Conservation (phyloP, 2,888 invertebrate species). For the Phortica okadai region DNA sequence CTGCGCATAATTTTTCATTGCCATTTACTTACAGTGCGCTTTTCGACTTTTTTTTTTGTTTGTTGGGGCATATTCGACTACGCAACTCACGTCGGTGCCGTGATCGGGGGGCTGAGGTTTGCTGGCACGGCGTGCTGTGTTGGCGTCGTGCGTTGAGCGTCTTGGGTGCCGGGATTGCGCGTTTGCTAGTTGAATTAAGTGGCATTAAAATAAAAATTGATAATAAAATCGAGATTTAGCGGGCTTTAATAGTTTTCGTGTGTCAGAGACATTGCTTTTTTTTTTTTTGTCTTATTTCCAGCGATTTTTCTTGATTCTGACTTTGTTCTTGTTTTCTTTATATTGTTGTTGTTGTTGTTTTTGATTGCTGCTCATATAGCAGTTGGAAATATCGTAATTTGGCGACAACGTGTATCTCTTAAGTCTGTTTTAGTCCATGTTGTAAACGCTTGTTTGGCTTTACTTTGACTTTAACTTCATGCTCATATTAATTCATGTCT, state of each 20-base stretch:
- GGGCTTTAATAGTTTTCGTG: slow-evolving; percentile 19
- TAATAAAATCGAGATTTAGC: slow-evolving; percentile 24
- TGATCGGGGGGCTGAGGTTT: no score
- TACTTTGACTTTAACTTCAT: no score
- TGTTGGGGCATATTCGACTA: background rate
- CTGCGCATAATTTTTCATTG: slow-evolving; percentile 46
- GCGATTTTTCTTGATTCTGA: background rate
- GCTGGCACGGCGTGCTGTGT: slow-evolving; percentile 32
- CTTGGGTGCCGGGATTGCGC: slow-evolving; percentile 38
- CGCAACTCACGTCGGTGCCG: background rate
- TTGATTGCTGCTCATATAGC: background rate
- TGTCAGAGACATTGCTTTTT: slow-evolving; percentile 3
- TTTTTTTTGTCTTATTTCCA: background rate
- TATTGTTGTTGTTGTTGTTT: slow-evolving; percentile 1
- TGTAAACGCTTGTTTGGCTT: no score
- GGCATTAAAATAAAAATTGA: slow-evolving; percentile 14
- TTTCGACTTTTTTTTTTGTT: background rate
- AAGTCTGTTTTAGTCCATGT: no score
- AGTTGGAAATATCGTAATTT: no score
- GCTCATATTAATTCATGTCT: no score
- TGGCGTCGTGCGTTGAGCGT: slow-evolving; percentile 45
- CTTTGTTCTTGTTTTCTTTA: background rate
- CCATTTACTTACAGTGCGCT: slow-evolving; percentile 32
- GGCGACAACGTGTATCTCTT: no score
- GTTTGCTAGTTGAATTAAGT: slow-evolving; percentile 15